A percentile compares a stretch with the other conserved stretches of the same genome.
These are phyloP conservation scores for Xenopus borealis DNA, from an alignment of 2,113 vertebrate genomes.

Conservation along the genomic window DNA sequence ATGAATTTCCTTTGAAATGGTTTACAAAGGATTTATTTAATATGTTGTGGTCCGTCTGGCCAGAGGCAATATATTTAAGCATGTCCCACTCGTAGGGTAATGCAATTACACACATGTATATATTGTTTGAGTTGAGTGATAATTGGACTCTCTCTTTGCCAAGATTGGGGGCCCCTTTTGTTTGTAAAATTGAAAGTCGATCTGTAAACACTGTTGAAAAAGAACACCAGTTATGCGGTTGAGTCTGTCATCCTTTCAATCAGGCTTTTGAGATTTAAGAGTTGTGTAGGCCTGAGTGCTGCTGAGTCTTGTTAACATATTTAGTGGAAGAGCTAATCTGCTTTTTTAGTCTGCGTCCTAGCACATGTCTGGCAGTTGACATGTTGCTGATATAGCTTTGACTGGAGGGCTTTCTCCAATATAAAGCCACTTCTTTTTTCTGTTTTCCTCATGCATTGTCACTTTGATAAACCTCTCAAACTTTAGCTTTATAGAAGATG, in stretches of 20 bases:
- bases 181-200: slow-evolving; percentile 20
- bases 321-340: slow-evolving; percentile 38
- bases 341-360: slow-evolving; percentile 25
- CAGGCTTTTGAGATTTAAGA: slow-evolving; percentile 27
- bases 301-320: slow-evolving; percentile 41
- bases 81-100: slow-evolving; percentile 4
- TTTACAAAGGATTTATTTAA: background rate
- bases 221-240: background rate
- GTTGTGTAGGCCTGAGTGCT: slow-evolving; percentile 26
- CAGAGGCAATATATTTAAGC: slow-evolving; percentile 3
- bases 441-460: slow-evolving; percentile 25
- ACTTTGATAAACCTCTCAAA: slow-evolving; percentile 2
- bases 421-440: slow-evolving; percentile 21
- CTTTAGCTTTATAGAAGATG: slow-evolving; percentile 7
- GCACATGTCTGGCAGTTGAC: slow-evolving; percentile 34
- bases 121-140: slow-evolving; percentile 12
- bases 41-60: slow-evolving; percentile 17
- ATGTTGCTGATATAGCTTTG: slow-evolving; percentile 41
- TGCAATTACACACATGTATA: slow-evolving; percentile 12
- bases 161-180: background rate
- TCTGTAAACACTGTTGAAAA: slow-evolving; percentile 30
- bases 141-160: background rate
- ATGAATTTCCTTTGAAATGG: background rate
- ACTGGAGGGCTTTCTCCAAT: slow-evolving; percentile 39
- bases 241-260: slow-evolving; percentile 25